Evolutionary conservation across 2,797 vertebrate genomes (phyloP), one percentile per base, ranked within the genome.

Genomic region (Anguilla anguilla): DNA sequence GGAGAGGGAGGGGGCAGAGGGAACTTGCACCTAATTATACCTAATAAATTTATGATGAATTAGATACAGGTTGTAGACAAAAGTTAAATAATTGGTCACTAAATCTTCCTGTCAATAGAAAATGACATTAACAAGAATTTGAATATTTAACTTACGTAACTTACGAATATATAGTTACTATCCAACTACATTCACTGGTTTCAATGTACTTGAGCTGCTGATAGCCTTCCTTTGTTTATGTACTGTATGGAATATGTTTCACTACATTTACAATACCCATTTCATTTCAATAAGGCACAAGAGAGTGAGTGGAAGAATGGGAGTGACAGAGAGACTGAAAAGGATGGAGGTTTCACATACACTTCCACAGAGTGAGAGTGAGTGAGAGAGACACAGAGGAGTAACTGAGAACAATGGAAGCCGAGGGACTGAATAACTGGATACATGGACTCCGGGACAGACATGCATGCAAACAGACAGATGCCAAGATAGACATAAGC

Each of bases 381-480:
- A 64, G 85, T 28, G 74, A 28, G 84, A 39, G 74, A 28, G 57
- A 74, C 31, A 31, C 69, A 74, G 31, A 74, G 22, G 84, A 43
- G 51, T 64, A 59, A 89, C 91, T 88, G 91, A 91, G 91, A 91
- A 28, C 69, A 74, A 74, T 31, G 31, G 10, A 13, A 35, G 13
- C 69, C 5, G 31, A n/a, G 39, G 90, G 90, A 92, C 89, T 93
- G 91, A 46, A 22, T 79, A 35, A 79, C 35, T 79, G 35, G 39
- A 39, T 43, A 43, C 17, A 19, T 4, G 39, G 74, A 19, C 15
- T 39, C 15, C 6, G 15, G 39, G 74, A 43, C 15, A 79, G 31
- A 43, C 74, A 79, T 1, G 15, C 39, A 43, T 35, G 31, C 69
- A 74, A 35, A 74, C 69, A 74, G 69, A 11, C 69, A 79, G 74